phyloP scores from a whole-genome alignment of 2,797 vertebrate genomes.

The Enteromius trimaculatus region DNA sequence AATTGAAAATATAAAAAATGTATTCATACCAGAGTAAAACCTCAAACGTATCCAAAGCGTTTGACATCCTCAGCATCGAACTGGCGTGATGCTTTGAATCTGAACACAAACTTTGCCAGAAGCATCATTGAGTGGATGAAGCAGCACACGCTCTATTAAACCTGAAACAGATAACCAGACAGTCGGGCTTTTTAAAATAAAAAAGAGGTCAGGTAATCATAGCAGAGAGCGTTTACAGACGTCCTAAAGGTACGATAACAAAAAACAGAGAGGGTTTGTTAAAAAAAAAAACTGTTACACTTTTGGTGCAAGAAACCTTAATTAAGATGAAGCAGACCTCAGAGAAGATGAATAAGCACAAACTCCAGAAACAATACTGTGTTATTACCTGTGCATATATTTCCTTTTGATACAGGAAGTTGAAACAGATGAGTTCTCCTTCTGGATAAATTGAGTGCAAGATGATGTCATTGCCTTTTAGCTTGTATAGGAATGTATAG shows the following conservation, averaged over 20 bases:
- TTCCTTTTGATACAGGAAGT: not conserved
- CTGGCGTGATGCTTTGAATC: not conserved
- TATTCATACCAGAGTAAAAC: not conserved
- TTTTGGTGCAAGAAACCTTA: not conserved
- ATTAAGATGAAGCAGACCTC: not conserved
- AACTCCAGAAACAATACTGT: not conserved
- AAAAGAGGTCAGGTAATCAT: not conserved
- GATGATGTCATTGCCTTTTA: not conserved
- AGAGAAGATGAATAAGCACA: not conserved
- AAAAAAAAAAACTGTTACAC: not conserved
- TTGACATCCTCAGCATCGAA: not conserved
- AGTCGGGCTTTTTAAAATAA: not conserved
- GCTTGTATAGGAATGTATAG: not conserved
- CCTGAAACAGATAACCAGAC: not conserved
- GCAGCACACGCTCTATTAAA: not conserved
- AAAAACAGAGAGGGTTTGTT: not conserved
- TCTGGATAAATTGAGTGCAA: not conserved
- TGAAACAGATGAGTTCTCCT: not conserved
- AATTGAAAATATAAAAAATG: too few relatives aligned
- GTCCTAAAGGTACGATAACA: not conserved
- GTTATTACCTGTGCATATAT: not conserved
- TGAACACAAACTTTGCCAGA: not conserved
- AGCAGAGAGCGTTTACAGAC: not conserved
- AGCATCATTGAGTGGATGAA: not conserved
- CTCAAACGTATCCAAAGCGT: not conserved